Conservation (phyloP, 2,797 vertebrate species). For the Carduelis carduelis region DNA sequence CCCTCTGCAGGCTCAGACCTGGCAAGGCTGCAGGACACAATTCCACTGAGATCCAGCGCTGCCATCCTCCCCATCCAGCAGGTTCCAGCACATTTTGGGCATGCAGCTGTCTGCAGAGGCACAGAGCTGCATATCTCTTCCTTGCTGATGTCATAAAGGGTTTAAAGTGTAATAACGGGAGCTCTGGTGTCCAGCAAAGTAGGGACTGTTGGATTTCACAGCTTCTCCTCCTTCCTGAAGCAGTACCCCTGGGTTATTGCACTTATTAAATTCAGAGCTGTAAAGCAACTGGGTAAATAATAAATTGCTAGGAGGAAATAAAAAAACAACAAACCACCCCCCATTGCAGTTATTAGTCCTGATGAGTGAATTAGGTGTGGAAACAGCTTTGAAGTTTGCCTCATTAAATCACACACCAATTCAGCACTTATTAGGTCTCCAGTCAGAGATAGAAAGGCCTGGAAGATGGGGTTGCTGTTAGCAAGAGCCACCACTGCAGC, state of each 20-base stretch:
- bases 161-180: not conserved
- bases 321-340: not conserved
- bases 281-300: slow-evolving; percentile 52
- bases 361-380: slow-evolving; percentile 60
- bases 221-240: slow-evolving; percentile 11
- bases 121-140: not conserved
- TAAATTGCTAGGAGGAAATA: slow-evolving; percentile 18
- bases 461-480: not conserved
- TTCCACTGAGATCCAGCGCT: not conserved
- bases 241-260: slow-evolving; percentile 20
- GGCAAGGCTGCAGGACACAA: not conserved
- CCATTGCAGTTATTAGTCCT: slow-evolving; percentile 42
- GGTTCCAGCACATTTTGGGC: not conserved
- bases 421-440: slow-evolving; percentile 38
- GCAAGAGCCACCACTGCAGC: not conserved
- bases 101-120: not conserved
- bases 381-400: slow-evolving; percentile 15
- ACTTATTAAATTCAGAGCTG: slow-evolving; percentile 50
- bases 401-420: slow-evolving; percentile 62
- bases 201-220: not conserved
- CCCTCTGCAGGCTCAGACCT: rapidly evolving
- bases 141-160: not conserved
- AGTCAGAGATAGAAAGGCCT: slow-evolving; percentile 8
- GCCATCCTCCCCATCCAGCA: not conserved
- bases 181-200: not conserved